Percentiles rank a stretch among this genome's conserved stretches.
Conservation (phyloP, 2,797 vertebrate genomes). For the Amniataba percoides region DNA sequence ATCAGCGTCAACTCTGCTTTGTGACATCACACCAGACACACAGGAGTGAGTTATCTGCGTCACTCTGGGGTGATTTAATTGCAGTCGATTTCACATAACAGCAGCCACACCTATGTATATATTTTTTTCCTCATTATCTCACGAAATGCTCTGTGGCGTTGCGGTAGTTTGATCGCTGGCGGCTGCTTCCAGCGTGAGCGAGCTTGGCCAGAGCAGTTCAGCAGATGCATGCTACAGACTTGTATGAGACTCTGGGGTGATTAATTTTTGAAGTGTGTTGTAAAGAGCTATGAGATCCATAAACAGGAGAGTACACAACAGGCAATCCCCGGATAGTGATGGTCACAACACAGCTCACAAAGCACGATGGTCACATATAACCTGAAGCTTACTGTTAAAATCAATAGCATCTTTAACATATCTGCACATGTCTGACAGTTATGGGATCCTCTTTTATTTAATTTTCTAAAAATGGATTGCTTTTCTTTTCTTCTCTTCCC, state of each 20-base stretch:
- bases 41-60: conserved; percentile 52
- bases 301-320: conserved; percentile 79
- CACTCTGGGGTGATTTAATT: conserved; percentile 55
- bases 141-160: conserved; percentile 39
- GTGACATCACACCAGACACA: conserved; percentile 55
- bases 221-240: conserved; percentile 72
- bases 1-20: conserved; percentile 62
- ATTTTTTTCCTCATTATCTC: conserved; percentile 19
- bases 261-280: conserved; percentile 84
- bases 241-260: conserved; percentile 80
- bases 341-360: conserved; percentile 68
- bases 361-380: conserved; percentile 65
- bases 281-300: conserved; percentile 84
- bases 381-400: conserved; percentile 48
- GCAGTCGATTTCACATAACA: conserved; percentile 62
- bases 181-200: conserved; percentile 31
- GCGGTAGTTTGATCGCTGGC: conserved; percentile 43
- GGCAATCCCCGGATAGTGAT: conserved; percentile 68
- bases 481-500: background rate
- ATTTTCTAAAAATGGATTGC: conserved; percentile 10
- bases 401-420: conserved; percentile 56
- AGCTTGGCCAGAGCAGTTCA: conserved; percentile 68
- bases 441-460: conserved; percentile 21
- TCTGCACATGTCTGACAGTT: conserved; percentile 31
- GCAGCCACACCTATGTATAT: conserved; percentile 21